phyloP scores from a whole-genome alignment of 2,797 vertebrate species.

The Hypotaenidia okinawae region DNA sequence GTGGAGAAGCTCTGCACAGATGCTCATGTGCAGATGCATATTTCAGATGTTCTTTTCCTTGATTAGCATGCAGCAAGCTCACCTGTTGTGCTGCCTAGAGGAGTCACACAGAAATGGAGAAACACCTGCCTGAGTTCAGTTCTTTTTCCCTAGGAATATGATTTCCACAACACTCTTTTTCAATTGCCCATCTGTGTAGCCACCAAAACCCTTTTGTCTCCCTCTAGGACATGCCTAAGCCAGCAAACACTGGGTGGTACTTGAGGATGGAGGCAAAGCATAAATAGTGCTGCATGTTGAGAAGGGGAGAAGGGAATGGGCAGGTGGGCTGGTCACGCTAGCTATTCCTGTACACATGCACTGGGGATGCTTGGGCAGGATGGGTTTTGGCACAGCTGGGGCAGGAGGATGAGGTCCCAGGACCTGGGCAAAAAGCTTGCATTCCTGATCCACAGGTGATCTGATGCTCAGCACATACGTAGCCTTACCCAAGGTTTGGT shows the following conservation, averaged over 20 bases:
- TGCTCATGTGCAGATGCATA: constrained; percentile 70
- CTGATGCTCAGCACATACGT: accelerated
- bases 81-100: constrained; percentile 64
- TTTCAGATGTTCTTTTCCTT: constrained; percentile 62
- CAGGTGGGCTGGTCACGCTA: neutral
- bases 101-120: constrained; percentile 49
- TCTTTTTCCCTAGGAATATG: constrained; percentile 38
- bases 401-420: neutral
- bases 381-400: neutral
- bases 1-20: constrained; percentile 68
- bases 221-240: neutral
- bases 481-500: neutral
- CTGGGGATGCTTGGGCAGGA: neutral
- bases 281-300: neutral
- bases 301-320: neutral
- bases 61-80: constrained; percentile 68
- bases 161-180: neutral
- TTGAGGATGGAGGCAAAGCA: neutral
- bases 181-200: neutral
- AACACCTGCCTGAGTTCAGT: constrained; percentile 41
- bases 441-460: neutral
- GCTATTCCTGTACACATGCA: accelerated
- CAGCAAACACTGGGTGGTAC: neutral
- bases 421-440: neutral
- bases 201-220: neutral